Conservation (phyloP, 2,113 vertebrate species). For the Leucosticte australis region DNA sequence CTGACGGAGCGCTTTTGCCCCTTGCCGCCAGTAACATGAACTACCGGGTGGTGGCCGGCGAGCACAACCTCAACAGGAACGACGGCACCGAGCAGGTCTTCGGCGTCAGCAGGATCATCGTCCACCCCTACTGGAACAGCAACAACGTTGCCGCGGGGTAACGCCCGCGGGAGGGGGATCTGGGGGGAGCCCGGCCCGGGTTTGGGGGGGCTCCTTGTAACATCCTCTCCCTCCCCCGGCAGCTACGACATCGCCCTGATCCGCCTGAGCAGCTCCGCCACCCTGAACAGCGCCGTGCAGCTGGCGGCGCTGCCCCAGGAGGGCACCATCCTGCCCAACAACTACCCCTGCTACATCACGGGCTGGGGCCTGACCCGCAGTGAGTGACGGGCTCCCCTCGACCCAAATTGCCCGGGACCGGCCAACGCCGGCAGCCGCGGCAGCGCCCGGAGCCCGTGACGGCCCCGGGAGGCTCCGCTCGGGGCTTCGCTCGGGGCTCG, state of each 20-base stretch:
- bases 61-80: conserved; percentile 77
- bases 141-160: not conserved
- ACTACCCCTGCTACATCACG: conserved; percentile 83
- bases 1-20: rapidly evolving
- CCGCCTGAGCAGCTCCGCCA: conserved; percentile 71
- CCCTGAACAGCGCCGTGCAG: conserved; percentile 81
- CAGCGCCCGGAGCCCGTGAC: not conserved
- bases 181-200: rapidly evolving
- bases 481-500: rapidly evolving
- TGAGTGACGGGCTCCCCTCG: conserved; percentile 55
- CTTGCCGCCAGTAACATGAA: conserved; percentile 35
- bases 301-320: conserved; percentile 76
- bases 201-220: rapidly evolving
- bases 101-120: not conserved
- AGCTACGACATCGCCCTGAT: conserved; percentile 89
- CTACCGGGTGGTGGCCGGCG: conserved; percentile 85
- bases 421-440: rapidly evolving
- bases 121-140: not conserved
- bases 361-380: conserved; percentile 89
- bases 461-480: not conserved
- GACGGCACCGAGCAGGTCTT: conserved; percentile 80
- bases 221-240: not conserved
- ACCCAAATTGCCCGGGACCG: rapidly evolving
- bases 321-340: conserved; percentile 79
- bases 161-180: rapidly evolving